Base-by-base conservation (phyloP, 2,113 vertebrate species). In the Coryphaenoides rupestris region DNA sequence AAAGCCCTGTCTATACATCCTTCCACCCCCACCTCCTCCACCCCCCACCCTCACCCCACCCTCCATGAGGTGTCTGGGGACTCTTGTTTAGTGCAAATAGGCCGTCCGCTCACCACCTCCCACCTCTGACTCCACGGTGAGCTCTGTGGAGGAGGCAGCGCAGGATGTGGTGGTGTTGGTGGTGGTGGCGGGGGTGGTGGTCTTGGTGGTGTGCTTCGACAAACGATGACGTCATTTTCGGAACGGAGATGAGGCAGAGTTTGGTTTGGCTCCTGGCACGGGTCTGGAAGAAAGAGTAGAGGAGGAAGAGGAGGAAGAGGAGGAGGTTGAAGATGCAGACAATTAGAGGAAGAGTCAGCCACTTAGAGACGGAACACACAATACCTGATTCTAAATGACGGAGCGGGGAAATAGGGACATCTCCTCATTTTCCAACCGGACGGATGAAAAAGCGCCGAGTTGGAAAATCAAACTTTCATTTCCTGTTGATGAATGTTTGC, bases 231-330 rank as follows among this genome's bases (percentile, higher is more conserved):
- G 85, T 93, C 92, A 93, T 83, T 93, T 94, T 84, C 86, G 85
- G 54, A 87, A 89, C 19, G 65, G 69, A 62, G 86, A 84, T 10
- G 90, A 90, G 69, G 83, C 77, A 63, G 87, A 72, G 62, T 85
- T 90, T 83, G 66, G 74, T 89, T 92, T 95, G 81, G 90, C 77
- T 77, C 90, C 84, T 73, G 92, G 91, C 66, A 90, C 84, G 12
- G 91, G 86, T 77, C 87, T 87, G 22, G 21, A 23, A 22, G 23
- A 14, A 66, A 19, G 17, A 47, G 2, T 47, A 47, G 3, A 47
- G 46, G 46, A 0, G n/a, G 53, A 21, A 5, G 19, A 9, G 60
- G 3, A 47, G 46, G 46, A 0, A 5, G 53, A 21, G 5, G 19
- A 9, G 60, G 33, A 19, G 60, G 70, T 1, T 26, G 28, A 22